These are phyloP conservation scores for Oxyruncus cristatus DNA, from an alignment of 2,113 vertebrate genomes.

Conservation along the genomic window DNA sequence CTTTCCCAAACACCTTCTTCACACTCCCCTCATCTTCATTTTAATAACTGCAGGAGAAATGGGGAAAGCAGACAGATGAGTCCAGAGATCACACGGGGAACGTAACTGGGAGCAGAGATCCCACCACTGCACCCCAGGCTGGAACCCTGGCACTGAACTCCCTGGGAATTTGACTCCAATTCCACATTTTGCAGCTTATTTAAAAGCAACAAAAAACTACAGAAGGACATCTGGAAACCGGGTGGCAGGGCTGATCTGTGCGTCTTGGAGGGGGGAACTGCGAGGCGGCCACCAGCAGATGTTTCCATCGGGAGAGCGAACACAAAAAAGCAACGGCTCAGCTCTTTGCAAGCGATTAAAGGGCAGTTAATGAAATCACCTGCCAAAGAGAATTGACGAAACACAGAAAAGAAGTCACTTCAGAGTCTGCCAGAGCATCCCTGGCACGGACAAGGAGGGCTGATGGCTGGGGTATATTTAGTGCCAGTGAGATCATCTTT, in stretches of 20 bases:
- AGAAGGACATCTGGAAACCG: accelerated
- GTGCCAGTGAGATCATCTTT: slow-evolving; percentile 58
- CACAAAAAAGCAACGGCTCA: neutral
- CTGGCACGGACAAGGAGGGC: slow-evolving; percentile 33
- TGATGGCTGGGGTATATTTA: slow-evolving; percentile 60
- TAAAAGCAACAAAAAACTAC: neutral
- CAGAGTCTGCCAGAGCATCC: slow-evolving; percentile 42
- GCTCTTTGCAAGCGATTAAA: neutral
- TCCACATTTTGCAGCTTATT: neutral
- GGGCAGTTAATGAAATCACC: slow-evolving; percentile 42
- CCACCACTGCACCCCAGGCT: neutral
- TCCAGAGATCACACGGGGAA: neutral
- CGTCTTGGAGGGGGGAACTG: neutral
- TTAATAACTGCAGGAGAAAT: neutral
- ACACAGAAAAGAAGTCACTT: slow-evolving; percentile 34
- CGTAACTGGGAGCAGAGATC: neutral
- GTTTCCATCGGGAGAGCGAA: neutral
- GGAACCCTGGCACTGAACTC: neutral
- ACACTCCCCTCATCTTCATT: neutral
- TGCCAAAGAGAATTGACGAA: slow-evolving; percentile 1
- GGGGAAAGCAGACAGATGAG: neutral
- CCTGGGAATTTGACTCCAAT: accelerated
- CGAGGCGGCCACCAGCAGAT: neutral
- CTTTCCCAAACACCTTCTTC: neutral
- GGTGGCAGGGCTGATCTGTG: neutral